phyloP scores from a whole-genome alignment of 2,888 invertebrate genomes.

The Eupithecia tripunctaria region DNA sequence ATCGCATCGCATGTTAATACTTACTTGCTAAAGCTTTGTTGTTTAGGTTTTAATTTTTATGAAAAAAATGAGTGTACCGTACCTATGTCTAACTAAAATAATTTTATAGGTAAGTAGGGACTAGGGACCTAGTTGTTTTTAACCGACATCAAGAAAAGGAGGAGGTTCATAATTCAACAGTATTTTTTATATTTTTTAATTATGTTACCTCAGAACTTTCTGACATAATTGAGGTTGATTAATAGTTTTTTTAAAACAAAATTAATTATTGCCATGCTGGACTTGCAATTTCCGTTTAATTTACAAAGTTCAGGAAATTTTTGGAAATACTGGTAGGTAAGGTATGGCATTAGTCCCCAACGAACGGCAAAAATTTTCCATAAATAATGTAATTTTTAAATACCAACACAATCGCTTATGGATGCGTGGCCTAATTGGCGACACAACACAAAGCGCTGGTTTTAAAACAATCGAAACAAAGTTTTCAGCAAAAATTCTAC shows the following conservation, averaged over 20 bases:
- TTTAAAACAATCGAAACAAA: not conserved
- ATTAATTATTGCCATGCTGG: not conserved
- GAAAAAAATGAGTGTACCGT: not conserved
- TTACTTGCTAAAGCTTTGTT: slow-evolving; percentile 30
- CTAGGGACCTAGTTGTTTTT: not conserved
- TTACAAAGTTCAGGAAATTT: not conserved
- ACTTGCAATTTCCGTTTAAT: not conserved
- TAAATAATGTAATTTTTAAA: not conserved
- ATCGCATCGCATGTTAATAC: slow-evolving; percentile 57
- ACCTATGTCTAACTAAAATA: not conserved
- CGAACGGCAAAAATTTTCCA: not conserved
- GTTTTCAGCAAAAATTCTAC: not conserved
- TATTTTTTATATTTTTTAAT: no score
- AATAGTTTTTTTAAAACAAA: no score
- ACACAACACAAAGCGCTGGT: not conserved
- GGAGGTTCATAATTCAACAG: no score
- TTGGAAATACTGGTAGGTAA: not conserved
- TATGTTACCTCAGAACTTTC: no score
- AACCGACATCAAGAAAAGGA: no score
- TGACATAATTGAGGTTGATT: no score
- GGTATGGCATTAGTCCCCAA: not conserved
- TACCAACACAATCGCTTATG: not conserved
- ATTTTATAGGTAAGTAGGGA: not conserved
- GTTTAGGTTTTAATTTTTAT: slow-evolving; percentile 5
- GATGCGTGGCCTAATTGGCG: not conserved